A percentile compares a stretch with the other conserved stretches of the same genome.
Conservation (phyloP, 2,797 vertebrate genomes). For the Muscicapa striata region DNA sequence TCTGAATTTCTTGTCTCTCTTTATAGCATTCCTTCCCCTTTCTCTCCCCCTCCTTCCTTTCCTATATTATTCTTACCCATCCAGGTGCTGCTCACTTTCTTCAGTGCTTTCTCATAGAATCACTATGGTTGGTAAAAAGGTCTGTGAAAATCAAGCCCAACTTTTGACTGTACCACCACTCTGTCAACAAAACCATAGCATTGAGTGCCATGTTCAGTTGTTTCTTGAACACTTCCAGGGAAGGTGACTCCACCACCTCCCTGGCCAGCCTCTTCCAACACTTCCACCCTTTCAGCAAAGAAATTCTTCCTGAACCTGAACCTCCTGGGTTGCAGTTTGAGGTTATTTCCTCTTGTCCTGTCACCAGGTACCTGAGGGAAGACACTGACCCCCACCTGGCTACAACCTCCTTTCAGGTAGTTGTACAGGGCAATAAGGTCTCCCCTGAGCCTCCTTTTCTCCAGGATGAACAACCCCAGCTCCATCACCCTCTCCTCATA, state of each 20-base stretch:
- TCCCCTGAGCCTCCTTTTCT: not conserved
- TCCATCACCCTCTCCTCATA: not conserved
- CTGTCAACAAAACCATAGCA: not conserved
- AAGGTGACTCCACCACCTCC: not conserved
- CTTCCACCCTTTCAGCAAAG: not conserved
- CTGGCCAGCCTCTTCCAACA: not conserved
- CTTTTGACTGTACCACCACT: not conserved
- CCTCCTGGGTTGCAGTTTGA: fast-evolving
- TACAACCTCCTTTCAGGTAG: not conserved
- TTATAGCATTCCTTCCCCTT: not conserved
- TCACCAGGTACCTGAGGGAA: not conserved
- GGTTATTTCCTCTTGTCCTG: not conserved
- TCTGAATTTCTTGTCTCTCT: not conserved
- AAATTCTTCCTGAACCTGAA: not conserved
- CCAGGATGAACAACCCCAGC: not conserved
- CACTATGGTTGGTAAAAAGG: not conserved
- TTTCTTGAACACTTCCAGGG: not conserved
- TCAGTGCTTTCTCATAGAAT: not conserved
- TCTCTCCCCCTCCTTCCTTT: not conserved
- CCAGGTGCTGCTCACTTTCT: not conserved
- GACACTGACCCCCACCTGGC: no score
- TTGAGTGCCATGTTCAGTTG: not conserved
- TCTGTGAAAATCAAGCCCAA: not conserved
- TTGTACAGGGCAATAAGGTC: not conserved
- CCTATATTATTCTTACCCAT: not conserved